phyloP scores from a whole-genome alignment of 2,888 invertebrate genomes.

The Suillia variegata region DNA sequence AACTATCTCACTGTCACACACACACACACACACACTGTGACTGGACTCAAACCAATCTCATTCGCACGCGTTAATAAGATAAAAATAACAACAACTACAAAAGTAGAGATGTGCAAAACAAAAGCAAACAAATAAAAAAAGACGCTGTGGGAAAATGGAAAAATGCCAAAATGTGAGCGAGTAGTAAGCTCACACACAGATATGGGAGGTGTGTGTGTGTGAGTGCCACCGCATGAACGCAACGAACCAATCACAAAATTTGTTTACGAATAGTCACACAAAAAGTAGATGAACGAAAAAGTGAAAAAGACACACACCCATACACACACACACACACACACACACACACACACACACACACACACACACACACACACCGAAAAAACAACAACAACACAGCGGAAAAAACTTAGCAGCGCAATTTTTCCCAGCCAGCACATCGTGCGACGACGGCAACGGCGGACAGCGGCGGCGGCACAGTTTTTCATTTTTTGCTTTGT shows the following conservation, averaged over 20 bases:
- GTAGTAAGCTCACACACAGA: too few species aligned
- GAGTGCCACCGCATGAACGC: too few species aligned
- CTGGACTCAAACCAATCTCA: slow-evolving; percentile 33
- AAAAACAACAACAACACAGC: slow-evolving; percentile 7
- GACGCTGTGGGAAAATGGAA: too few species aligned
- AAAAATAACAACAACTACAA: slow-evolving; percentile 35
- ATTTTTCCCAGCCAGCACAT: slow-evolving; percentile 36
- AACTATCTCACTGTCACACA: too few species aligned
- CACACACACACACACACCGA: too few species aligned
- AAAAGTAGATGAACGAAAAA: slow-evolving; percentile 54
- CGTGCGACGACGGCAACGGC: slow-evolving; percentile 24
- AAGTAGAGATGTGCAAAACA: slow-evolving; percentile 6
- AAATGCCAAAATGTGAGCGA: slow-evolving; percentile 14
- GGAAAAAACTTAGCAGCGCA: slow-evolving; percentile 30
- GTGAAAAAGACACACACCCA: slow-evolving; percentile 16
- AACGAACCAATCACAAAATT: slow-evolving; percentile 56
- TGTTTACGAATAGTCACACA: slow-evolving; percentile 55
- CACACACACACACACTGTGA: too few species aligned
- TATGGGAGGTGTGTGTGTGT: too few species aligned
- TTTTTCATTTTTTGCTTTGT: slow-evolving; percentile 9
- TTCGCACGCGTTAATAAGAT: slow-evolving; percentile 54
- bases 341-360: too few species aligned
- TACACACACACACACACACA: too few species aligned
- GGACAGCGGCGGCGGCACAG: slow-evolving; percentile 3
- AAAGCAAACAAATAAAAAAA: slow-evolving; percentile 8